Base-by-base conservation (phyloP, 92 coral and sea anemone genomes). In the Epizoanthus stellaris region DNA sequence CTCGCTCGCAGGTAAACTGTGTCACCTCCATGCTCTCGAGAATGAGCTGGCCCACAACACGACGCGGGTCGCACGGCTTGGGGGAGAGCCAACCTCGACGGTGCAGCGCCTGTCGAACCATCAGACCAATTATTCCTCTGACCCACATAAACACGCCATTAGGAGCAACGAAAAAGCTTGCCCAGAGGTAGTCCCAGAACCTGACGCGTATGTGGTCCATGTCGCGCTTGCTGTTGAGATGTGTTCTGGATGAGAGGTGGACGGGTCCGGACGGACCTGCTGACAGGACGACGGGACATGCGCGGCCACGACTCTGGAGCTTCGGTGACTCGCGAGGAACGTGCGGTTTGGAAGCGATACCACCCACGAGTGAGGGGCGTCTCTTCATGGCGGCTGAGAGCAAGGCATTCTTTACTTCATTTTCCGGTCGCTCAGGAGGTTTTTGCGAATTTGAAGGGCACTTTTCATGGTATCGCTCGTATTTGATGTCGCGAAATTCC, bases 401-500 rank as follows among this genome's bases (percentile, higher is more conserved):
- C 16, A 68, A 14, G 52, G 73, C 73, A 3, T 68, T 68, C 13
- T 68, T 5, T 68, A 36, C 23, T 68, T 68, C 47, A 4, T 12
- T 38, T 68, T 68, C 19, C 47, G 11, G n/a, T 13, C 73, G 73
- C 17, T 38, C 73, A 14, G n/a, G 45, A 3, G 73, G 73, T 3
- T 43, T 68, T 47, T 68, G 73, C n/a, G 73, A 68, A 11, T 68
- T 68, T 68, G 73, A 68, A 68, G 73, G 73, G n/a, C 73, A 68
- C 19, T 68, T 68, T 38, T 38, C 52, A 14, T 68, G 73, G 49
- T 47, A 68, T 17, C 73, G 73, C 15, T 68, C 73, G 52, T 38
- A 68, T 68, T 68, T 68, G 9, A 17, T 15, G 52, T 68, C 3
- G 73, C 73, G 52, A 16, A 68, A 68, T 38, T 68, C 73, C 2